phyloP scores from a whole-genome alignment of 2,797 vertebrate genomes.

The Eospalax fontanierii region DNA sequence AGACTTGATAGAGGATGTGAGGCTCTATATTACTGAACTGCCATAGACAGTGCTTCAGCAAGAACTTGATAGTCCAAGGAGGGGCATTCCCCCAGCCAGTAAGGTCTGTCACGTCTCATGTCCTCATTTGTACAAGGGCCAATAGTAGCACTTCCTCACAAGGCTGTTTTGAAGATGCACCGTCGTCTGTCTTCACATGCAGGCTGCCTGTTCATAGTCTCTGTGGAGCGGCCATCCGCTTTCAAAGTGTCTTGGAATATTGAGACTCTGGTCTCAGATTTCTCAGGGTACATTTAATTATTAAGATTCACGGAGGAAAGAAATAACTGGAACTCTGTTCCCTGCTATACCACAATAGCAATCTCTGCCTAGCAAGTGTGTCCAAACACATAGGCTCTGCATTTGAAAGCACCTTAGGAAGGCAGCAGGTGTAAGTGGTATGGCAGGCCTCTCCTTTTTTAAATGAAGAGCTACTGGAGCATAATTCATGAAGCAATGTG shows the following conservation, averaged over 20 bases:
- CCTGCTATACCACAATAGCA: rapidly evolving
- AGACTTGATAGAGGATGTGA: background rate
- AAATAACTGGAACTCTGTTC: background rate
- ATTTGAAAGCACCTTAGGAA: background rate
- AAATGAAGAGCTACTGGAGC: background rate
- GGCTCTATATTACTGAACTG: background rate
- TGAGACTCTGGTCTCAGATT: rapidly evolving
- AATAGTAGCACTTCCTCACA: background rate
- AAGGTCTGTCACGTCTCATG: background rate
- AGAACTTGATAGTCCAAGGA: background rate
- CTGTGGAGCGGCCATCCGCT: background rate
- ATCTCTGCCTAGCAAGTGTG: background rate
- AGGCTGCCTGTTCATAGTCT: background rate
- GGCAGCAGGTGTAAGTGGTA: background rate
- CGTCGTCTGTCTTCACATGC: background rate
- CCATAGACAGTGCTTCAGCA: too few species aligned
- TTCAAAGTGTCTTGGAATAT: rapidly evolving
- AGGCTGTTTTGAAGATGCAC: background rate
- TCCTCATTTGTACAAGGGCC: background rate
- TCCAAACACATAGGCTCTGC: background rate
- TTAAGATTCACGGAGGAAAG: background rate
- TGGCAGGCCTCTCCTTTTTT: background rate
- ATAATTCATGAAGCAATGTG: background rate
- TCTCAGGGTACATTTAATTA: background rate
- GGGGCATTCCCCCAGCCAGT: background rate